These are phyloP conservation scores for Parascotia fuliginaria DNA, from an alignment of 2,888 invertebrate genomes.

Conservation along the genomic window DNA sequence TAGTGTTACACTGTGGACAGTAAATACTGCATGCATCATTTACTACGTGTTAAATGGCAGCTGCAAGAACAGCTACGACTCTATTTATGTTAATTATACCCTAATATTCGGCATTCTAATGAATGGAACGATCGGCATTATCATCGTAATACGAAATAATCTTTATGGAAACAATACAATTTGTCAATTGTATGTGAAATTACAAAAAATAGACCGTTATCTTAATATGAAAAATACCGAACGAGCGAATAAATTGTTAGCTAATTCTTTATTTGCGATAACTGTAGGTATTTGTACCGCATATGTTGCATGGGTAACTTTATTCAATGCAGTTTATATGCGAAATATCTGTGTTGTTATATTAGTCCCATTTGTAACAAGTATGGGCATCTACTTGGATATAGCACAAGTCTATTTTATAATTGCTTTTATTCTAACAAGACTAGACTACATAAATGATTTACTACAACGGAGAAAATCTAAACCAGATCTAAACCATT, in stretches of 20 bases:
- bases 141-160: constrained; percentile 49
- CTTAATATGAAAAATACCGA: constrained; percentile 49
- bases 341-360: constrained; percentile 43
- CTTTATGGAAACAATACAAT: constrained; percentile 33
- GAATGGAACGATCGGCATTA: constrained; percentile 40
- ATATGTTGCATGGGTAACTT: constrained; percentile 29
- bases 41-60: constrained; percentile 40
- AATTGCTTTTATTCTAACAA: constrained; percentile 45
- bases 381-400: constrained; percentile 46
- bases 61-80: constrained; percentile 41
- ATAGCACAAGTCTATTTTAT: constrained; percentile 48
- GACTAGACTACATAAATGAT: constrained; percentile 54
- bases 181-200: constrained; percentile 62
- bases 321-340: constrained; percentile 43
- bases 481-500: neutral
- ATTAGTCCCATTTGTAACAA: constrained; percentile 33
- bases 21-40: constrained; percentile 40
- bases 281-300: constrained; percentile 11
- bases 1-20: constrained; percentile 46
- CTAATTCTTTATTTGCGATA: constrained; percentile 14
- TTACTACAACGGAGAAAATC: constrained; percentile 30
- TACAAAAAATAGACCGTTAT: constrained; percentile 63
- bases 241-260: constrained; percentile 44
- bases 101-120: constrained; percentile 49
- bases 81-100: constrained; percentile 42